Conservation (phyloP, 2,113 vertebrate genomes). For the Acanthisitta chloris region DNA sequence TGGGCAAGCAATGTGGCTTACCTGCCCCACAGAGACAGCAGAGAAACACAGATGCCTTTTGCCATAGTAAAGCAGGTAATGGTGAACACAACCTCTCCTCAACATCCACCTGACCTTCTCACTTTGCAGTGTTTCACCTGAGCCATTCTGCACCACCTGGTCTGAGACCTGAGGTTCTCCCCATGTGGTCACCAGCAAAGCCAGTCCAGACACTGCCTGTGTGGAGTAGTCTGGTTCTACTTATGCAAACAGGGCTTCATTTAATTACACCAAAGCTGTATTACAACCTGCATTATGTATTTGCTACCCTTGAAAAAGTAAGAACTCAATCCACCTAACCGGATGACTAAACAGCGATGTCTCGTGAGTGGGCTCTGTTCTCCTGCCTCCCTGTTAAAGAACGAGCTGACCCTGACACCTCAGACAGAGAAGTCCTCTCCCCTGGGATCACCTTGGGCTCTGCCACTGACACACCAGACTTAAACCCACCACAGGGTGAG, state of each 20-base stretch:
- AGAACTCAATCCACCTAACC: not conserved
- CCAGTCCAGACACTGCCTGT: not conserved
- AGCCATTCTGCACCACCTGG: not conserved
- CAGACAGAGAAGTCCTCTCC: not conserved
- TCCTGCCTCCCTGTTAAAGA: not conserved
- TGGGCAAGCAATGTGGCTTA: not conserved
- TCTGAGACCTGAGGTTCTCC: not conserved
- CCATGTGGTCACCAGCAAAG: accelerated
- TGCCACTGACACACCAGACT: not conserved
- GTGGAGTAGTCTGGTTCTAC: not conserved
- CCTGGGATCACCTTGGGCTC: not conserved
- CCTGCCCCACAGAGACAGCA: not conserved
- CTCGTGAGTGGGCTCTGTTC: not conserved
- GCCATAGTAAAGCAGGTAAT: not conserved
- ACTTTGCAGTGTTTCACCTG: not conserved
- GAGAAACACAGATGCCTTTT: not conserved
- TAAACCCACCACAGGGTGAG: not conserved
- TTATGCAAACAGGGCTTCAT: not conserved
- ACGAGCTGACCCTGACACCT: not conserved
- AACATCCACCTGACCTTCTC: not conserved
- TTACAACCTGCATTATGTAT: not conserved
- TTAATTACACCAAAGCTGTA: not conserved
- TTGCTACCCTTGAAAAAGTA: not conserved
- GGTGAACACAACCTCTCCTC: not conserved
- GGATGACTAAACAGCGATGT: accelerated